Base-by-base conservation (phyloP, 2,888 invertebrate genomes). In the Magallana nippona region DNA sequence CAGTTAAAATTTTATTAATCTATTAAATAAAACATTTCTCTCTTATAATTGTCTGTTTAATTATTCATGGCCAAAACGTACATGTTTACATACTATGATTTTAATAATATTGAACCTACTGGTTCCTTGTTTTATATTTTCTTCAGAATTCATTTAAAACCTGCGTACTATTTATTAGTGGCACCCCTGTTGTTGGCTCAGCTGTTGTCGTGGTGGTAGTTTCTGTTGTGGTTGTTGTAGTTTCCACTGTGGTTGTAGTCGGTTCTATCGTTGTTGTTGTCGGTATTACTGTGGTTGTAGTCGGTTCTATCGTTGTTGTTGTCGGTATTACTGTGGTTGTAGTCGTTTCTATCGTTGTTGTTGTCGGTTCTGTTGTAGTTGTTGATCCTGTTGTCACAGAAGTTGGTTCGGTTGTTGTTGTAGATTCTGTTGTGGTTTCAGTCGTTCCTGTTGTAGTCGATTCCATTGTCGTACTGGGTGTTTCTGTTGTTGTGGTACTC, bases 191-290 rank as follows among this genome's bases (percentile, higher is more conserved):
- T 62, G 62, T 22, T n/a, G 22, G 19, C 27, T 27, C 13, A 60
- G 60, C n/a, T 60, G 60, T 60, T 17, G 60, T 60, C 10, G 60
- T 60, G 15, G 60, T 60, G 17, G 15, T 17, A n/a, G 60, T 8
- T 60, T 60, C 60, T 15, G 60, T 60, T 60, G 60, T 60, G 60
- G 8, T 60, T n/a, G 60, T 60, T n/a, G 60, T 60, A n/a, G 17
- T 3, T 17, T 60, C 60, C 3, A 10, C 10, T 60, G 60, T 60
- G 60, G 15, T 60, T 17, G 60, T 15, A 8, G 60, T 60, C 0
- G 17, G 0, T 60, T 60, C 60, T 15, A n/a, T 60, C n/a, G 60
- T 15, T 3, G 60, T 60, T 8, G 60, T n/a, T n/a, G 60, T 5
- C 1, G 60, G 1, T 17, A n/a, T n/a, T n/a, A n/a, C n/a, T n/a